Evolutionary conservation across 1,140 invertebrate genomes (phyloP), one percentile per base, ranked within the genome.

Genomic region (Drosophila malerkotliana): DNA sequence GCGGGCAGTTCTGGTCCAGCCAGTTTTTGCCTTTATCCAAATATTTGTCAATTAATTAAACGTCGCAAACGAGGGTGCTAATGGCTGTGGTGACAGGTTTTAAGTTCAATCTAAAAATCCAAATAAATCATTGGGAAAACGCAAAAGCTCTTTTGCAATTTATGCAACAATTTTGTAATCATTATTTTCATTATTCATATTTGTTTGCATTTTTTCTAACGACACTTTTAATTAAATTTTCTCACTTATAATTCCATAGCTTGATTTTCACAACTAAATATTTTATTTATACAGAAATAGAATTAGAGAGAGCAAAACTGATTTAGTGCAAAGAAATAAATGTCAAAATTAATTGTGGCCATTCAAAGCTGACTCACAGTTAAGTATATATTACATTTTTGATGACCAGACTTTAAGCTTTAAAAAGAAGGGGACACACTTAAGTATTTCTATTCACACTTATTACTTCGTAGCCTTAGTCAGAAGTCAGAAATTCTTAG

Each of bases 41-140:
- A 87, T 77, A 85, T 85, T 78, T 71, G 58, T 60, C 77, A 85
- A 87, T 87, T 78, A 87, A 71, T 85, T 58, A 45, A 64, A 71
- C 45, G 49, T 37, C 30, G 9, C 24, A 75, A 61, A 39, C 34
- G 49, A 45, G 59, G 44, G 34, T 32, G 12, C 14, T 18, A 56
- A 41, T 49, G 72, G 49, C 18, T 62, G 58, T 52, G 57, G 24
- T 7, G 28, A 15, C 1, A 4, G 32, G 45, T 28, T 18, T 54
- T 41, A 45, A 73, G 66, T 57, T 44, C 12, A 44, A 57, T 8
- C 14, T 49, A 37, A 60, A 62, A 60, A 77, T 30, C 15, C 58
- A 49, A 68, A 74, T 64, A 56, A 81, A 73, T 81, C 59, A 62
- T 49, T 72, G 62, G 34, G 37, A 6, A 37, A 34, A 54, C 41